Evolutionary conservation across 2,113 vertebrate genomes (phyloP), one percentile per base, ranked within the genome.

Genomic region (Eleginops maclovinus): DNA sequence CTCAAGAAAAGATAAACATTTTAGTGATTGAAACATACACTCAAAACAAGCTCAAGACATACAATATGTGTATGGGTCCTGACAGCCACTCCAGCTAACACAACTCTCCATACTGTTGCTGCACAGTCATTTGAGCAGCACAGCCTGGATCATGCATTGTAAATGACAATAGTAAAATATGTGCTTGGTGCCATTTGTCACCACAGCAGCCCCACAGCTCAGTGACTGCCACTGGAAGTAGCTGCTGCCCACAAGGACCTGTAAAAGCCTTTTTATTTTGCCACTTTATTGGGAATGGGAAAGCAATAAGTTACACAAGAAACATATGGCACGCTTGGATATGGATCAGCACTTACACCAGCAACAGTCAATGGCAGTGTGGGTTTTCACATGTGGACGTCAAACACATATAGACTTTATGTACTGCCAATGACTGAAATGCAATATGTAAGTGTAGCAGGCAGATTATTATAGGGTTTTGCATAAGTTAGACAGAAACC

Each of bases 251-350:
- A 44, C 84, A 77, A 89, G 91, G 93, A 93, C 85, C 86, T 71
- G 87, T 92, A 92, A 93, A 93, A 92, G 87, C 85, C 88, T 83
- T 92, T 93, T 92, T 92, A 93, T 93, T 90, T 89, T 85, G 85
- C 91, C 91, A 91, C 91, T 93, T 93, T 91, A 92, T 90, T 92
- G 90, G 83, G 83, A 91, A 91, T 86, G 82, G 85, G 88, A 91
- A 91, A 92, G 93, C 91, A 89, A 92, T 93, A 90, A 89, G 85
- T 92, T 91, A 87, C 89, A 86, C 75, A 51, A 76, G 86, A 85
- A 91, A 89, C 90, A 88, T 90, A 88, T 86, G 89, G 87, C 69
- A 72, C 87, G 40, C 87, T 90, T 68, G 79, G 88, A 84, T 91
- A 90, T 89, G 89, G 90, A 93, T 91, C 87, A 87, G 84, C 83